A percentile compares a stretch with the other conserved stretches of the same genome.
Conservation (phyloP, 2,797 vertebrate genomes). For the Phalanger gymnotis region DNA sequence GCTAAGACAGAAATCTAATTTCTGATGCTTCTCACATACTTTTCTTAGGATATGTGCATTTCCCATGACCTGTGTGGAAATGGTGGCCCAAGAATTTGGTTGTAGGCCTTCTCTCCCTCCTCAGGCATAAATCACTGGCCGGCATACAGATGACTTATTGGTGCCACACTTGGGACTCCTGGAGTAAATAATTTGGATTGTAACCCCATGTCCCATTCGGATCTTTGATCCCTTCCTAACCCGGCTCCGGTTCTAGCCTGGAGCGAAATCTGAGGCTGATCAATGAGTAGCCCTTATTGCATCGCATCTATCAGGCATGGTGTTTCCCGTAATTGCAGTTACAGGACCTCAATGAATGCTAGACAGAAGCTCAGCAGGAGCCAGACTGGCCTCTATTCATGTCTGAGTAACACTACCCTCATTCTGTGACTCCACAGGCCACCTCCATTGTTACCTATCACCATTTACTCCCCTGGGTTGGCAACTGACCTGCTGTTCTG, state of each 20-base stretch:
- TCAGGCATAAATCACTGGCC: background rate
- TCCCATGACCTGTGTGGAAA: background rate
- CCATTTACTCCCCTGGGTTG: background rate
- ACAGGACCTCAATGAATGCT: background rate
- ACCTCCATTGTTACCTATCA: background rate
- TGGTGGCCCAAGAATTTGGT: background rate
- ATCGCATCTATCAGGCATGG: fast-evolving
- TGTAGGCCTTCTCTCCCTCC: background rate
- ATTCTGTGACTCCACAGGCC: background rate
- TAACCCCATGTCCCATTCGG: too few species aligned
- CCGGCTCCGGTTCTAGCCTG: background rate
- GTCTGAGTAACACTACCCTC: background rate
- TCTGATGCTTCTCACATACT: background rate
- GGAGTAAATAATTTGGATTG: background rate
- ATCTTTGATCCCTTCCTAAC: background rate
- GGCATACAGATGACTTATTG: background rate
- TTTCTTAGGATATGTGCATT: background rate
- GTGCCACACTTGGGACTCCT: background rate
- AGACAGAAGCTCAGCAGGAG: background rate
- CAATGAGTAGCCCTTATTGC: background rate
- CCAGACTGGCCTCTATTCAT: background rate
- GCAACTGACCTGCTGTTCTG: background rate
- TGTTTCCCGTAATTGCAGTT: background rate
- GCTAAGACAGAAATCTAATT: background rate
- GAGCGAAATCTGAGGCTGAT: background rate